Base-by-base conservation (phyloP, 2,797 vertebrate species). In the Oryzias dopingdopingensis region DNA sequence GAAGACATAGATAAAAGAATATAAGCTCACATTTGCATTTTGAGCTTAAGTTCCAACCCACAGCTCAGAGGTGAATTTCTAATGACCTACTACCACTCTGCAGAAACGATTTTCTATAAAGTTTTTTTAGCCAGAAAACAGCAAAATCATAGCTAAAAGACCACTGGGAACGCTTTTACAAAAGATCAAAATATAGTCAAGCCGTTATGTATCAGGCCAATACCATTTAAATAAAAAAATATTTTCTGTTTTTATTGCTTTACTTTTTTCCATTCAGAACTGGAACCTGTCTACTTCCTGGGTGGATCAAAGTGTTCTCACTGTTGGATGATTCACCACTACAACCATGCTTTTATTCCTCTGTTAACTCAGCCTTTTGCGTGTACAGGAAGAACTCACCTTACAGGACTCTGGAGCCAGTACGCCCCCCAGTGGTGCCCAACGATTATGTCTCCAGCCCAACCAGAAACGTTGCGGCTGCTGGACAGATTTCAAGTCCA, bases 391-490 rank as follows among this genome's bases (percentile, higher is more conserved):
- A 96, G 87, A 95, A 94, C 91, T 97, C 96, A 88, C 96, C 96
- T 65, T 98, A 97, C 86, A 95, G 95, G 90, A 98, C 96, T 26
- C 87, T 98, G 91, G 96, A 98, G 91, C 96, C 96, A 2, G 96
- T 98, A 81, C 94, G 94, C 80, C 95, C 96, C 77, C 96, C 96
- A 2, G 95, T 97, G 90, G 94, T 98, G 70, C 96, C 96, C 87
- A 97, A 98, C 66, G 95, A 98, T 91, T 97, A 97, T 42, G 95
- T 95, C 77, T 93, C 95, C 83, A 98, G 96, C 86, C 96, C 96
- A 65, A 96, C 93, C 71, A 80, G 81, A 45, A 94, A 93, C 91
- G 95, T 90, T 84, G 88, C 88, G 90, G 89, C 85, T 60, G 84
- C 85, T 47, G 92, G 93, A 26, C 94, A 95, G 74, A 83, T 89